Evolutionary conservation across 2,113 vertebrate species (phyloP).

Genomic region (Tetrao urogallus): DNA sequence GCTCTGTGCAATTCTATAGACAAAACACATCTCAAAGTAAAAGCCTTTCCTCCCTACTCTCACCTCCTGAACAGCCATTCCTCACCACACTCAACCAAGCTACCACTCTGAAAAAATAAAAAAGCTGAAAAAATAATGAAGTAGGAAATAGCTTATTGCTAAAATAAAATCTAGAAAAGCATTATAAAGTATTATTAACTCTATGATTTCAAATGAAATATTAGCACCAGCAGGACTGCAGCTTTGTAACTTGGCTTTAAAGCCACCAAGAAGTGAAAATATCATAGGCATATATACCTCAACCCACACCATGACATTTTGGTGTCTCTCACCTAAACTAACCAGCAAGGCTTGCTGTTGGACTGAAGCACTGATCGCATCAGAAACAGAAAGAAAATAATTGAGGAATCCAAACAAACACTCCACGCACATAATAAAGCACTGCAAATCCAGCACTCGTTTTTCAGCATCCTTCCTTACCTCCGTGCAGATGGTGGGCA

Average conservation of each 20-base stretch:
- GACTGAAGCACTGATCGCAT: neutral
- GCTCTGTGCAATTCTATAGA: neutral
- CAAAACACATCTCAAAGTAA: neutral
- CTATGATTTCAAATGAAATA: neutral
- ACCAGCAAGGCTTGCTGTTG: neutral
- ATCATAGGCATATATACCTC: neutral
- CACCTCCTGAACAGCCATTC: neutral
- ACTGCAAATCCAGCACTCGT: neutral
- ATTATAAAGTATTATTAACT: neutral
- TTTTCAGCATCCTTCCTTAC: neutral
- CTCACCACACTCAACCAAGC: neutral
- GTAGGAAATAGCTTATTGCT: neutral
- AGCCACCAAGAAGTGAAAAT: neutral
- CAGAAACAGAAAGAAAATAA: neutral
- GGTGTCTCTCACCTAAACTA: neutral
- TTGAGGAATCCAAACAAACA: neutral
- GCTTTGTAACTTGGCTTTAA: neutral
- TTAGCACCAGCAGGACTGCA: neutral
- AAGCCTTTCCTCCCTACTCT: neutral
- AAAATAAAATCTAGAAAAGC: neutral
- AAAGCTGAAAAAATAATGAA: neutral
- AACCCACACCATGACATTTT: neutral
- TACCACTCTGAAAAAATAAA: neutral
- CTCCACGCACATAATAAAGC: accelerated
- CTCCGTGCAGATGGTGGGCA: accelerated